Conservation (phyloP, 2,797 vertebrate genomes). For the Coendou prehensilis region DNA sequence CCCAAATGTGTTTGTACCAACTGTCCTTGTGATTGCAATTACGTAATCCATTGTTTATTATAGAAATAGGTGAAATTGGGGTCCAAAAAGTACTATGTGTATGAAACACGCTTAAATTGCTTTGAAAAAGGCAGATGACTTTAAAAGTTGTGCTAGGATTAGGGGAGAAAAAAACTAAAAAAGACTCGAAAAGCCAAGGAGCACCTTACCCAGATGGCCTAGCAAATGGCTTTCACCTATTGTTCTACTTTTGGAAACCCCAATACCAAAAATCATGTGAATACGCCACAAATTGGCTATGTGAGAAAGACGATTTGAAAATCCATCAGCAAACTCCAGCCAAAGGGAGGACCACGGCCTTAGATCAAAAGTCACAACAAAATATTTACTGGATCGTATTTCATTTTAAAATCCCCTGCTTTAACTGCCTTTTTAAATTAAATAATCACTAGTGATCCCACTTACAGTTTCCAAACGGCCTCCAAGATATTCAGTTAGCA, state of each 20-base stretch:
- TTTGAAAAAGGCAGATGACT: constrained; percentile 37
- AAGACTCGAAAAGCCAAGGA: background rate
- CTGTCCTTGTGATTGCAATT: background rate
- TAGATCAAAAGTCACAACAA: constrained; percentile 38
- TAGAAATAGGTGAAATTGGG: constrained; percentile 3
- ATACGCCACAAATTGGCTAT: background rate
- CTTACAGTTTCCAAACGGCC: background rate
- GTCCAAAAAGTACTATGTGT: background rate
- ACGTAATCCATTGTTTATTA: background rate
- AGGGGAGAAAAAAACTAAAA: background rate
- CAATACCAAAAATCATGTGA: background rate
- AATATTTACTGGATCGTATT: constrained; percentile 14
- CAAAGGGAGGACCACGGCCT: background rate
- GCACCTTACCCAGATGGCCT: background rate
- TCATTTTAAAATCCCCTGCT: background rate
- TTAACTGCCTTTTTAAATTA: constrained; percentile 1
- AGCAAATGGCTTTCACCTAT: background rate
- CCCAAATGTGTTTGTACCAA: background rate
- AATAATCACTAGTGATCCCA: background rate
- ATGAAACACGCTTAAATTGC: constrained; percentile 2
- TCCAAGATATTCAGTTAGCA: background rate
- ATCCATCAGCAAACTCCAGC: background rate
- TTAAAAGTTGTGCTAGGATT: background rate
- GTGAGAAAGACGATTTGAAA: constrained; percentile 7
- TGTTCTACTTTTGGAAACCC: background rate